A percentile compares a stretch with the other conserved stretches of the same genome.
phyloP scores from a whole-genome alignment of 2,113 vertebrate species.

The Carassius gibelio region DNA sequence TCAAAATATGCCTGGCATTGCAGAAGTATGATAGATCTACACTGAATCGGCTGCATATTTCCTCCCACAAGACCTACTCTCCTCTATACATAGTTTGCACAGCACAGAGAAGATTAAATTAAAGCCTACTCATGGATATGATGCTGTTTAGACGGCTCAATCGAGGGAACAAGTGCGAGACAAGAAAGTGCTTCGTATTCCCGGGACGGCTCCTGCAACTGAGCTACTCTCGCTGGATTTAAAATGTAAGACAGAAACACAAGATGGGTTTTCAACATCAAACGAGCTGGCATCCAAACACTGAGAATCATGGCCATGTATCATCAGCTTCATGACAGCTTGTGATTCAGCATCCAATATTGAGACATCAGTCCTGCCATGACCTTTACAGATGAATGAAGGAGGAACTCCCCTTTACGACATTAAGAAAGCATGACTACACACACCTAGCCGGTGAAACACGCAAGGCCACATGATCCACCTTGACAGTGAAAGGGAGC shows the following conservation, averaged over 20 bases:
- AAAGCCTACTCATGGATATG: background rate
- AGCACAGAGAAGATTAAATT: constrained; percentile 1
- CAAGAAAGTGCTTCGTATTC: background rate
- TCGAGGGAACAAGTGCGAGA: background rate
- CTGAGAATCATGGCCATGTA: background rate
- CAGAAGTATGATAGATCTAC: background rate
- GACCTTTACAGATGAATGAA: constrained; percentile 8
- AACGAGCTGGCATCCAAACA: background rate
- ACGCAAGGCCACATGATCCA: background rate
- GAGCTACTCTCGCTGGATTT: background rate
- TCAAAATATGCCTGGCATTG: background rate
- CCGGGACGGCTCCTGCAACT: background rate
- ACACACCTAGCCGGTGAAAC: background rate
- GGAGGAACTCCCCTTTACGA: background rate
- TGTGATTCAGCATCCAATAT: constrained; percentile 22
- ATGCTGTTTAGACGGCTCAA: background rate
- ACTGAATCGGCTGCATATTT: background rate
- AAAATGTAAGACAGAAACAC: background rate
- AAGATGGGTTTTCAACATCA: background rate
- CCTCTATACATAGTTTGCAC: background rate
- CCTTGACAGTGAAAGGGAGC: background rate
- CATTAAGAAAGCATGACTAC: background rate
- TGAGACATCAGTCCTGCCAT: background rate
- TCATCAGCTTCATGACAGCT: background rate
- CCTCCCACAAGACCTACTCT: background rate